Evolutionary conservation across 92 coral and sea anemone species (phyloP), one percentile per base, ranked within the genome.

Genomic region (Blastomussa wellsi): DNA sequence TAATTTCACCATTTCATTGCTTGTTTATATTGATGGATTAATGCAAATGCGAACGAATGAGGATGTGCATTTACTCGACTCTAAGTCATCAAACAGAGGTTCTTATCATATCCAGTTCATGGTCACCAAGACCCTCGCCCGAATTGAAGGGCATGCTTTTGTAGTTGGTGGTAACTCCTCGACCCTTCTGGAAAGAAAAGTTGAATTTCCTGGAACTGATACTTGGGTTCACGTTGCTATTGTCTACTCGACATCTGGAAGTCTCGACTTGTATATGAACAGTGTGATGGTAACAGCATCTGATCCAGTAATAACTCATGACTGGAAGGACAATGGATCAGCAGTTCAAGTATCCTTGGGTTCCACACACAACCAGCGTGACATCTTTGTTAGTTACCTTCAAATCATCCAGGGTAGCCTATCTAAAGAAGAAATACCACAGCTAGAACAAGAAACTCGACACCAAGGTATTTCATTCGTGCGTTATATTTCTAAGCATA

Each of bases 171-270:
- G 49, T 32, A 53, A 53, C 51, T 53, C 81, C n/a, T 33, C 31
- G 19, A 37, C 17, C 6, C 31, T 77, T 52, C 68, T 77, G 24
- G 41, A 77, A 5, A 77, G 66, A 35, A 77, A 52, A 77, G 36
- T 33, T 20, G 49, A 32, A 32, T 77, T 77, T 15, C 81, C 81
- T 3, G 68, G 44, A n/a, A 57, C 81, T 16, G 49, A 77, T 11
- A 19, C 6, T 10, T 77, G 81, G 81, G 81, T 77, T 52, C 81
- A 77, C 29, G 81, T 77, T n/a, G 81, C 68, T 37, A 77, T 77
- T 55, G 69, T 53, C 7, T 77, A 77, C 35, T 77, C 81, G 24
- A 28, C 47, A 26, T 15, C 68, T 22, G 68, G 36, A 52, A 55
- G 69, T 52, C 67, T 77, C 0, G 81, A 32, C 22, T 38, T 77